Conservation (phyloP, 2,888 invertebrate species). For the Acrocyrtus sp. region DNA sequence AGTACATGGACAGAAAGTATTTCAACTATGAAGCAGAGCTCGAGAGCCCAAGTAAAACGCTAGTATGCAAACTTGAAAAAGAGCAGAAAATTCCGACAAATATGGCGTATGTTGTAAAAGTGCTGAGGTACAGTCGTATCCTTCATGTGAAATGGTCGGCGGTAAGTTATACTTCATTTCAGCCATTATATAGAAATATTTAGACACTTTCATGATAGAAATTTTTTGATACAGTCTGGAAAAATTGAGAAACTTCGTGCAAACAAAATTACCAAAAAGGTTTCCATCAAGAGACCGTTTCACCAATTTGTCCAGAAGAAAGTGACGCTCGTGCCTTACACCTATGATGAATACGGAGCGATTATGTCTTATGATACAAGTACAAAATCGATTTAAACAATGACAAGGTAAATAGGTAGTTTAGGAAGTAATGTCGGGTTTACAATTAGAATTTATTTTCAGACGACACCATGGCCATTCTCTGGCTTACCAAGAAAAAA, state of each 20-base stretch:
- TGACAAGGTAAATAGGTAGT: no score
- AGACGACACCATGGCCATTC: slow-evolving; percentile 31
- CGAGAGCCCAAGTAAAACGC: background rate
- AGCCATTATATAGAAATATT: background rate
- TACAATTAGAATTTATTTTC: no score
- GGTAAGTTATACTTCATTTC: no score
- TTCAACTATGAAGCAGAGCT: slow-evolving; percentile 12
- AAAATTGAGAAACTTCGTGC: slow-evolving; percentile 25
- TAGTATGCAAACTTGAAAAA: background rate
- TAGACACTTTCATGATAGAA: background rate
- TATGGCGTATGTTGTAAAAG: slow-evolving; percentile 1
- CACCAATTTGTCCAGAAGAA: slow-evolving; percentile 32
- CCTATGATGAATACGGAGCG: slow-evolving; percentile 21
- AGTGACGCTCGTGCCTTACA: background rate
- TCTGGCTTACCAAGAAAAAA: no score
- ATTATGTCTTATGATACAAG: slow-evolving; percentile 2
- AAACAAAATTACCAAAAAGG: background rate
- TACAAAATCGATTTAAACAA: no score
- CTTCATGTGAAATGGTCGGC: slow-evolving; percentile 18
- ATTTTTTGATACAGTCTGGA: slow-evolving; percentile 3
- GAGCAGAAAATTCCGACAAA: slow-evolving; percentile 8
- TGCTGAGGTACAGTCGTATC: slow-evolving; percentile 9
- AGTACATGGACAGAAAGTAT: slow-evolving; percentile 4
- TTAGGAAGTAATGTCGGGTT: no score
- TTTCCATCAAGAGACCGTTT: slow-evolving; percentile 7